Base-by-base conservation (phyloP, 2,113 vertebrate genomes). In the Dipodomys spectabilis region DNA sequence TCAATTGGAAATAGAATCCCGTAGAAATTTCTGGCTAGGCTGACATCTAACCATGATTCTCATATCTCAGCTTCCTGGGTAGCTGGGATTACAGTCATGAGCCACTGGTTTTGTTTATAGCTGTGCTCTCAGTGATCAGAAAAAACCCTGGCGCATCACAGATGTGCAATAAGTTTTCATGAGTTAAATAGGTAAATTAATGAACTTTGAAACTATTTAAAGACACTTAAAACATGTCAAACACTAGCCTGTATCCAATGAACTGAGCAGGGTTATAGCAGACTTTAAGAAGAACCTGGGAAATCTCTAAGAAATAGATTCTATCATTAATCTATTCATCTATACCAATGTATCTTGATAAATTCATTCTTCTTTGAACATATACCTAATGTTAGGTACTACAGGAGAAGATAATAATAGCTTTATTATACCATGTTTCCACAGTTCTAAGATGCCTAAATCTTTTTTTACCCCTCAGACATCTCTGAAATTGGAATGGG, bases 281-380 rank as follows among this genome's bases (percentile, higher is more conserved):
- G 49, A 49, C 49, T 49, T 11, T 49, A 49, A 49, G 12, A 2
- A 49, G 49, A 49, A 15, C 22, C 49, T 91, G 77, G 39, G 80
- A 77, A 94, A 86, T 39, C 49, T 82, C 69, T 81, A 81, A 91
- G 89, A 96, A 88, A 89, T 86, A 80, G 35, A 77, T 80, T 87
- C 64, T 85, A 39, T 78, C 72, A 75, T 39, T 92, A 78, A 67
- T 18, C 87, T 71, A 87, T 85, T 78, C 73, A 89, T 90, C 64
- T 80, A 25, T 49, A 49, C 71, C 39, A 92, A 13, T 57, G 18
- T 27, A 60, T 80, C 80, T 88, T 92, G 88, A 72, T 94, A 86
- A 96, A 94, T 82, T 28, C 18, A 20, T 88, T 82, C n/a, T 73
- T 89, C 68, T 88, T 75, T 65, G 69, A 97, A 91, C 67, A 80